Conservation (phyloP, 1,140 invertebrate species). For the Medauroidea extradentata region DNA sequence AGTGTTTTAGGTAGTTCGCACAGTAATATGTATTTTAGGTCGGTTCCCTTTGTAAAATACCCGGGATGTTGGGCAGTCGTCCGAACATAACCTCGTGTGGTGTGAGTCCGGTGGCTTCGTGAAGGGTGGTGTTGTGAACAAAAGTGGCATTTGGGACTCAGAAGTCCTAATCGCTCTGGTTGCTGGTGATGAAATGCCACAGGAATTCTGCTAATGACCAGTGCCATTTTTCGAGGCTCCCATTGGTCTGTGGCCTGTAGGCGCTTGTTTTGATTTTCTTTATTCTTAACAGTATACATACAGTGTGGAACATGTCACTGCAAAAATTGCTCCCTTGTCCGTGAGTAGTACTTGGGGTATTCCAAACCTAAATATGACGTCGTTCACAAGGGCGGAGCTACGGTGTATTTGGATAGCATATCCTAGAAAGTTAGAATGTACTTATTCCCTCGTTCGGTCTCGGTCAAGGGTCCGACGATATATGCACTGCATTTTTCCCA, state of each 20-base stretch:
- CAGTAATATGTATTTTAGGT: constrained; percentile 36
- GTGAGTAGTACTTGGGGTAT: too few species aligned
- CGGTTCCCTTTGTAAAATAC: too few species aligned
- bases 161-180: too few species aligned
- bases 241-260: constrained; percentile 27
- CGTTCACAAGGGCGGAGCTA: constrained; percentile 22
- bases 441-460: constrained; percentile 31
- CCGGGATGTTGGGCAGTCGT: too few species aligned
- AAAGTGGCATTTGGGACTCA: constrained; percentile 23
- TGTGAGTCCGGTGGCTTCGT: too few species aligned
- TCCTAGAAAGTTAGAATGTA: too few species aligned
- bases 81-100: too few species aligned
- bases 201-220: constrained; percentile 20
- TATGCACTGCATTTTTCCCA: constrained; percentile 24
- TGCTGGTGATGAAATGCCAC: too few species aligned
- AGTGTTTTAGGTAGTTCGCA: constrained; percentile 34
- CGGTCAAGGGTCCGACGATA: constrained; percentile 27
- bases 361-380: constrained; percentile 31
- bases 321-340: too few species aligned
- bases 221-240: constrained; percentile 29
- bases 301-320: too few species aligned
- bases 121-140: too few species aligned
- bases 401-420: constrained; percentile 32
- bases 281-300: constrained; percentile 28
- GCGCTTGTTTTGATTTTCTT: constrained; percentile 26